Evolutionary conservation across 1,140 invertebrate species (phyloP).

Genomic region (Pteromalus puparum): DNA sequence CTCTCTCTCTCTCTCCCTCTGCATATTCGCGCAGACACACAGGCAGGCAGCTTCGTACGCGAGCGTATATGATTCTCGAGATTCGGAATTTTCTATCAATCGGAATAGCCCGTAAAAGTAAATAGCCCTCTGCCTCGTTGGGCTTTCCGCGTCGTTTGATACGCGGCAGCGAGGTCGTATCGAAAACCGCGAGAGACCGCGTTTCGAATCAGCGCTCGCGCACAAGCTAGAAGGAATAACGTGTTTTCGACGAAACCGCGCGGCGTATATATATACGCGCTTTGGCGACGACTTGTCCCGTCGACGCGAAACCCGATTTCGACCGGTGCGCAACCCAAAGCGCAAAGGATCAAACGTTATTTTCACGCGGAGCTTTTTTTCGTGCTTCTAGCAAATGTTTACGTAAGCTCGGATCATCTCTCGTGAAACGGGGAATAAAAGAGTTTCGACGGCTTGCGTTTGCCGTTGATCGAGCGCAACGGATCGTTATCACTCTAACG

Average conservation of each 20-base stretch:
- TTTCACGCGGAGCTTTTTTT: neutral
- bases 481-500: neutral
- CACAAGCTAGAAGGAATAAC: conserved; percentile 5
- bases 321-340: neutral
- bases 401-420: too few species aligned
- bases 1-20: neutral
- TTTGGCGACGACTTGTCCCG: neutral
- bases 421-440: too few species aligned
- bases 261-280: neutral
- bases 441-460: too few species aligned
- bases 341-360: conserved; percentile 7
- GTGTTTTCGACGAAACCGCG: neutral
- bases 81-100: conserved; percentile 15
- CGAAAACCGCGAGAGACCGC: conserved; percentile 17
- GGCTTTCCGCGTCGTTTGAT: neutral
- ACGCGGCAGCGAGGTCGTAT: neutral
- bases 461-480: too few species aligned
- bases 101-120: conserved; percentile 21
- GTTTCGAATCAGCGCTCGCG: neutral
- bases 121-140: neutral
- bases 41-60: too few species aligned
- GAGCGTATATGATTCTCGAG: neutral
- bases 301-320: neutral
- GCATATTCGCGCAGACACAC: neutral
- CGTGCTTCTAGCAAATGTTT: neutral